Evolutionary conservation across 2,113 vertebrate genomes (phyloP).

Genomic region (Guaruba guarouba): DNA sequence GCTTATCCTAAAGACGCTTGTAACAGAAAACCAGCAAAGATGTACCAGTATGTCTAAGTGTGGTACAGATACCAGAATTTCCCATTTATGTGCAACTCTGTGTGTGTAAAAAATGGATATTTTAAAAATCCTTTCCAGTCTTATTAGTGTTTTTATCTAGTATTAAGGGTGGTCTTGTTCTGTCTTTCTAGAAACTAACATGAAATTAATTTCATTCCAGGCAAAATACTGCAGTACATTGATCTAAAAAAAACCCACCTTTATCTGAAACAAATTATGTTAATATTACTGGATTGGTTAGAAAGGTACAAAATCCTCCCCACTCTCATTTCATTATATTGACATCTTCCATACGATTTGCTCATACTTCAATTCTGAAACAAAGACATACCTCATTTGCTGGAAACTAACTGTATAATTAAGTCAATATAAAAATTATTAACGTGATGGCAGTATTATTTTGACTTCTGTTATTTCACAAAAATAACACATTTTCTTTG

Average conservation of each 20-base stretch:
- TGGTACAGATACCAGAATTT: not conserved
- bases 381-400: not conserved
- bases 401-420: not conserved
- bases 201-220: not conserved
- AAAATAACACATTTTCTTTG: not conserved
- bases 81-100: not conserved
- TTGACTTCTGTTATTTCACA: not conserved
- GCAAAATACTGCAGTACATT: not conserved
- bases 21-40: not conserved
- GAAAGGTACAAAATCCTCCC: not conserved
- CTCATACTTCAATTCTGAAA: not conserved
- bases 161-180: not conserved
- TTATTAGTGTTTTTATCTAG: not conserved
- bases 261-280: not conserved
- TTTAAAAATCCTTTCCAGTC: not conserved
- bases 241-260: not conserved
- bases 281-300: not conserved
- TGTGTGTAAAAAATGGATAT: not conserved
- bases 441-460: not conserved
- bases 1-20: not conserved
- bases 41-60: not conserved
- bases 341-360: not conserved
- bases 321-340: not conserved
- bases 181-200: not conserved
- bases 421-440: not conserved